phyloP scores from a whole-genome alignment of 2,113 vertebrate genomes.

The Rutilus rutilus region DNA sequence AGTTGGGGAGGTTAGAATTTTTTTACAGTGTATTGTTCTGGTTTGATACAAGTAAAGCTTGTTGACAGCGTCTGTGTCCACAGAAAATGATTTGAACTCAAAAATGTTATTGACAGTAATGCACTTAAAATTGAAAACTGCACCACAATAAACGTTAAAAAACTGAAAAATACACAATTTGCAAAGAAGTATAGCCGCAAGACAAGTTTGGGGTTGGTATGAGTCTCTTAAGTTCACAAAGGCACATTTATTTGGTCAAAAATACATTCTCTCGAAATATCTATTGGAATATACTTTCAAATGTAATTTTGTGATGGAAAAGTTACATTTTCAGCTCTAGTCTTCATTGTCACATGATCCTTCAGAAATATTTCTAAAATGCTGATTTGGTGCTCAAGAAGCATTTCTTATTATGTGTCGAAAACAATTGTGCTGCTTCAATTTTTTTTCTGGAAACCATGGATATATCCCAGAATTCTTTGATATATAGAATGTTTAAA shows the following conservation, averaged over 20 bases:
- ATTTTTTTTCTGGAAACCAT: background rate
- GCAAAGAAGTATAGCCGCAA: too few species aligned
- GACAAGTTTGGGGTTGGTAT: background rate
- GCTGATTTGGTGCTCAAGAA: background rate
- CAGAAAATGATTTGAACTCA: background rate
- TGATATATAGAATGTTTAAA: background rate
- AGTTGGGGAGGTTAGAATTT: too few species aligned
- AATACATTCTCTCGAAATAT: too few species aligned
- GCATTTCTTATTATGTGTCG: background rate
- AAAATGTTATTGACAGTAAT: background rate
- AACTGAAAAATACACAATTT: too few species aligned
- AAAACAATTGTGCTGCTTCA: background rate
- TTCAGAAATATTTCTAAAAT: background rate
- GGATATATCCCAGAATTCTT: background rate
- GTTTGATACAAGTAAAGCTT: background rate
- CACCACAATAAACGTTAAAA: too few species aligned
- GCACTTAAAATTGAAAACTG: background rate
- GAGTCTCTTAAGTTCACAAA: background rate
- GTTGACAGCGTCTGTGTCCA: conserved; percentile 14
- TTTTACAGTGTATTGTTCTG: too few species aligned
- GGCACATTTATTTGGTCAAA: background rate
- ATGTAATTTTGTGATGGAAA: background rate
- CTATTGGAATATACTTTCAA: background rate
- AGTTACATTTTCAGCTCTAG: background rate
- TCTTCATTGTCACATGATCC: background rate